Percentiles rank a stretch among this genome's conserved stretches.
Conservation (phyloP, 2,888 invertebrate species). For the Mimachlamys varia region DNA sequence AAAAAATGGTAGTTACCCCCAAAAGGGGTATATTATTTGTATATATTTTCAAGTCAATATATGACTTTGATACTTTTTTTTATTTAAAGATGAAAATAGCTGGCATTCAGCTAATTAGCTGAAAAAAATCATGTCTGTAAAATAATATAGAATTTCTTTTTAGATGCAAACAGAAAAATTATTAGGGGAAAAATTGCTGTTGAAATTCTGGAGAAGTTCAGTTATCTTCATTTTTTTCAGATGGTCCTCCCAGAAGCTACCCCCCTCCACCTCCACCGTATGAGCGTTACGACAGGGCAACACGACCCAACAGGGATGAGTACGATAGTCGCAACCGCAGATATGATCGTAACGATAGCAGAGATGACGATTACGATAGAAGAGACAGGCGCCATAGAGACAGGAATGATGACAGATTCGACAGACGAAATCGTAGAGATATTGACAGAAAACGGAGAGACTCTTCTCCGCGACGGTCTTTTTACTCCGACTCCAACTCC, state of each 20-base stretch:
- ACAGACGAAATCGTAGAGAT: constrained; percentile 42
- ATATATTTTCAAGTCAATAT: no score
- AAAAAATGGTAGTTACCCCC: no score
- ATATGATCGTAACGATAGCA: constrained; percentile 37
- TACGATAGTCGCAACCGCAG: constrained; percentile 32
- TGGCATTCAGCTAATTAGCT: no score
- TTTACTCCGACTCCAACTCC: constrained; percentile 51
- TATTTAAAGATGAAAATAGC: no score
- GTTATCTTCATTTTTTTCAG: background rate
- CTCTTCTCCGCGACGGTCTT: constrained; percentile 45
- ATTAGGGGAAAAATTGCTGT: background rate
- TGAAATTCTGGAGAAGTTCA: background rate
- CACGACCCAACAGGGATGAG: constrained; percentile 16
- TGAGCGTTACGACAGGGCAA: constrained; percentile 44
- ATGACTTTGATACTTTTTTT: no score
- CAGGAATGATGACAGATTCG: constrained; percentile 48
- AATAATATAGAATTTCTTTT: no score
- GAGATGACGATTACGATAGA: constrained; percentile 52
- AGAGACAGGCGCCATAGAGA: constrained; percentile 43
- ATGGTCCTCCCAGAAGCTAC: constrained; percentile 41
- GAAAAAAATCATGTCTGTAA: no score
- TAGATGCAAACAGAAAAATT: background rate
- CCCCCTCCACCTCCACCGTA: constrained; percentile 54
- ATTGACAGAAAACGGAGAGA: constrained; percentile 46
- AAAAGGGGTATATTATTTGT: no score